A percentile compares a stretch with the other conserved stretches of the same genome.
Evolutionary conservation across 2,113 vertebrate species (phyloP).

Genomic region (Motacilla tschutschensis): DNA sequence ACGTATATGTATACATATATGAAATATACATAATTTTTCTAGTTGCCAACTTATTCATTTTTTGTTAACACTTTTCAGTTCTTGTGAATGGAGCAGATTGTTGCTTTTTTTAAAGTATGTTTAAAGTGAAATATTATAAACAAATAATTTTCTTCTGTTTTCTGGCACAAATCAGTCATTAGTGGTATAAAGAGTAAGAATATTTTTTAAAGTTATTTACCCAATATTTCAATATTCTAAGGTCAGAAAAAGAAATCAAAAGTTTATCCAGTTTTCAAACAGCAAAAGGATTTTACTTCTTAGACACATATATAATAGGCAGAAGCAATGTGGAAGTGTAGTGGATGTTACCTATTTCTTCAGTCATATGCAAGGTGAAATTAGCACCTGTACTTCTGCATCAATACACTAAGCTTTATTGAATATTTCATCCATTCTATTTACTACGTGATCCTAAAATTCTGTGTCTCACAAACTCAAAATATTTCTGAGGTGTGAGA

Average conservation of each 20-base stretch:
- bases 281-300: neutral
- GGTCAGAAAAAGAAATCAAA: neutral
- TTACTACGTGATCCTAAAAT: neutral
- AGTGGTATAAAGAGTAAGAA: neutral
- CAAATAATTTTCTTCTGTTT: neutral
- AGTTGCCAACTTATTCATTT: accelerated
- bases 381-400: neutral
- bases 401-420: neutral
- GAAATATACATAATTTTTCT: neutral
- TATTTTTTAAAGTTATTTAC: neutral
- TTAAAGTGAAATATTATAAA: neutral
- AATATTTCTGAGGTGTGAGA: neutral
- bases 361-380: neutral
- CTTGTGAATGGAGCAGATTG: neutral
- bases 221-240: neutral
- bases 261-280: neutral
- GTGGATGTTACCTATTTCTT: neutral
- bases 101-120: neutral
- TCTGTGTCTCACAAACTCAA: neutral
- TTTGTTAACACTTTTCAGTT: neutral
- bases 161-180: neutral
- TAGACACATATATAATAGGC: neutral
- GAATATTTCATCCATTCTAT: neutral
- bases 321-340: neutral
- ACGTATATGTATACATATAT: neutral